phyloP scores from a whole-genome alignment of 92 coral and sea anemone genomes.

The Porites cylindrica region DNA sequence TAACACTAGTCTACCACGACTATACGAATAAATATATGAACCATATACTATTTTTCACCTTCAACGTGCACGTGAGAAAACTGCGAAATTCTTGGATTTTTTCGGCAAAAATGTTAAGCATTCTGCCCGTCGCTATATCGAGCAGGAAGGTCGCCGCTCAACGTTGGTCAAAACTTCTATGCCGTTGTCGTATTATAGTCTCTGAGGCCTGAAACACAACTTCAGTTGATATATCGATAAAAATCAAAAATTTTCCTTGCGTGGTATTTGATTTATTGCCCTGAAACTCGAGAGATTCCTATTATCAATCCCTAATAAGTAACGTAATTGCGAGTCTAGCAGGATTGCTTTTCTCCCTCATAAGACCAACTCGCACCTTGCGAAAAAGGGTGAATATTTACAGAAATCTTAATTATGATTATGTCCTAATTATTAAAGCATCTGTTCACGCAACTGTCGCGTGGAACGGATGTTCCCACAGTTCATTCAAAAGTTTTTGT shows the following conservation, averaged over 20 bases:
- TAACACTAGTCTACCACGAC: too few species aligned
- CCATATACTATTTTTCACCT: too few species aligned
- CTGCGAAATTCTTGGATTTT: too few species aligned
- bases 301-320: not conserved
- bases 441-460: slow-evolving; percentile 10
- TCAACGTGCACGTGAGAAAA: too few species aligned
- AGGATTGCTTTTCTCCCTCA: not conserved
- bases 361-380: not conserved
- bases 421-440: not conserved
- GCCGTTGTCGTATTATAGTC: too few species aligned
- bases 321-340: not conserved
- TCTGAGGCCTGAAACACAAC: too few species aligned
- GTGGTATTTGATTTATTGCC: not conserved
- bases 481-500: slow-evolving; percentile 66
- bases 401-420: slow-evolving; percentile 9
- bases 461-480: slow-evolving; percentile 81
- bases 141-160: too few species aligned
- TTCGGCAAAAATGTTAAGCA: too few species aligned
- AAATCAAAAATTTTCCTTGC: not conserved
- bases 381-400: slow-evolving; percentile 10
- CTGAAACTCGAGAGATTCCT: not conserved
- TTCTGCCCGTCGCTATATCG: too few species aligned
- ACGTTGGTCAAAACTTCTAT: too few species aligned
- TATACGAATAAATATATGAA: too few species aligned
- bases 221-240: too few species aligned